Evolutionary conservation across 2,113 vertebrate genomes (phyloP), one percentile per base, ranked within the genome.

Genomic region (Pao palembangensis): DNA sequence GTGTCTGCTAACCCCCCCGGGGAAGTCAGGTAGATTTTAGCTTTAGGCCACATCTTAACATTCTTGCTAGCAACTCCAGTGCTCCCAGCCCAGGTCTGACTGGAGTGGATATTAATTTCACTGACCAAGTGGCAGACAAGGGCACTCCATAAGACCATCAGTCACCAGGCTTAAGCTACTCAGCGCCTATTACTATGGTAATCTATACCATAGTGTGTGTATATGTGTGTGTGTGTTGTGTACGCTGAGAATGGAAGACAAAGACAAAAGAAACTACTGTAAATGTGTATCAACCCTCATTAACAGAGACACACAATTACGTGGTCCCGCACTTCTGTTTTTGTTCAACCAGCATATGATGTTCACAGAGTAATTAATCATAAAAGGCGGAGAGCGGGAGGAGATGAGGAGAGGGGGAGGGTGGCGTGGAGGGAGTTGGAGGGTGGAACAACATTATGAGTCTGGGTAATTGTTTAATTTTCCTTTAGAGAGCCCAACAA

Each of bases 361-460:
- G 85, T 88, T 88, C 86, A 79, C 82, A 74, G 81, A 88, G 88
- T 87, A 88, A 88, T 89, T 89, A 87, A 89, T 89, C 88, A 89
- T 87, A 89, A 88, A 81, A 82, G 86, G 83, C 71, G 67, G 83
- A 76, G 83, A 72, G 81, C 73, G 77, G 85, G 78, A 77, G 84
- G 82, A 65, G 79, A 76, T 49, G 78, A 61, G 55, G 67, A 53
- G 55, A 67, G 23, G 0, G 34, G 55, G 69, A 11, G 44, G 55
- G 49, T 57, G 52, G 43, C 51, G 2, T 23, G 42, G 6, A 10
- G 59, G 38, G 69, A 50, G 51, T 19, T 43, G 69, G 60, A 51
- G 79, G 71, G 68, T 78, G 66, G 74, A 77, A 85, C 85, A 87
- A 85, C 83, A 87, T 87, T 87, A 86, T 85, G 80, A 87, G 88